Evolutionary conservation across 2,888 invertebrate species (phyloP).

Genomic region (Scaptodrosophila latifasciaeformis): DNA sequence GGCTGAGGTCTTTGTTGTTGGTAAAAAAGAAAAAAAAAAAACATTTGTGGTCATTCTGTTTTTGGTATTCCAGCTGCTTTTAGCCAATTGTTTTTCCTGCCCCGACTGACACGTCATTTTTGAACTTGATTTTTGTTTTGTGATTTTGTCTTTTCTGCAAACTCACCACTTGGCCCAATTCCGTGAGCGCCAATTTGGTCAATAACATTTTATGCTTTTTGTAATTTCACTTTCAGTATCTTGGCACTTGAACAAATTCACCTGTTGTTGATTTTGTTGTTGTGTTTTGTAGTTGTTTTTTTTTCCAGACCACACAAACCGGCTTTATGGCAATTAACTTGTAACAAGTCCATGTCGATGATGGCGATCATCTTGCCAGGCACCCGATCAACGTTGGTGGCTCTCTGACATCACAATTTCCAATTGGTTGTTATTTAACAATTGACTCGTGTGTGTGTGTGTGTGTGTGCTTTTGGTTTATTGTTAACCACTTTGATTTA

Average conservation of each 20-base stretch:
- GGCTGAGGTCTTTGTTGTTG: too few relatives aligned
- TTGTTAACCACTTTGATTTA: too few relatives aligned
- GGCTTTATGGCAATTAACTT: conserved; percentile 44
- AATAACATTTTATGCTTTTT: conserved; percentile 25
- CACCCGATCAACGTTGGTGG: too few relatives aligned
- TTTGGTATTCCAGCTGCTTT: conserved; percentile 29
- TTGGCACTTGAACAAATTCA: conserved; percentile 25
- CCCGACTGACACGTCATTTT: not conserved
- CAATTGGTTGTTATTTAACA: conserved; percentile 11
- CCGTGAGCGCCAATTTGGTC: not conserved
- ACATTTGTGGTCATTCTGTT: conserved; percentile 7
- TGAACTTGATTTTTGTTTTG: conserved; percentile 39
- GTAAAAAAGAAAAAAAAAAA: too few relatives aligned
- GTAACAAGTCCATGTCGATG: conserved; percentile 16
- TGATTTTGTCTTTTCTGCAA: conserved; percentile 20
- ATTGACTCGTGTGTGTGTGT: not conserved
- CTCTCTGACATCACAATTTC: conserved; percentile 13
- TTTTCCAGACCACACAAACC: conserved; percentile 34
- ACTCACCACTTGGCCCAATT: conserved; percentile 51
- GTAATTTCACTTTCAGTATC: conserved; percentile 50
- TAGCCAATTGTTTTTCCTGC: conserved; percentile 39
- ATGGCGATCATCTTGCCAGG: too few relatives aligned
- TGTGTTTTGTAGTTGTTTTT: too few relatives aligned
- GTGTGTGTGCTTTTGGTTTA: too few relatives aligned
- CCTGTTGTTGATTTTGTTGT: conserved; percentile 35